Evolutionary conservation across 2,888 invertebrate genomes (phyloP).

Genomic region (Eucera pruinosa): DNA sequence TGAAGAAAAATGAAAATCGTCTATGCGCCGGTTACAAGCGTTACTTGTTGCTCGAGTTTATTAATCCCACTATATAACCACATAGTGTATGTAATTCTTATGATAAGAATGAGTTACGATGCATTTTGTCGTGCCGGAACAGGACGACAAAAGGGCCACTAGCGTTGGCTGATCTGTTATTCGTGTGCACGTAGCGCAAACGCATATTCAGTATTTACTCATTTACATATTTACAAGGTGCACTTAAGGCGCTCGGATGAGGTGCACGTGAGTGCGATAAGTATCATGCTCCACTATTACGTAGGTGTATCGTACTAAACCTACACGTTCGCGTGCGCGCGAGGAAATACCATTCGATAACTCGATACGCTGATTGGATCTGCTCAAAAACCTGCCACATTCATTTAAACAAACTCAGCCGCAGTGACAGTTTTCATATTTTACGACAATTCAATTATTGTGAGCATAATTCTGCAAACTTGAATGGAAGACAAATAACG

Average conservation of each 20-base stretch:
- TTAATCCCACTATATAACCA: constrained; percentile 8
- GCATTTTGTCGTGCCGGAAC: constrained; percentile 48
- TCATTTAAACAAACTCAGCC: not conserved
- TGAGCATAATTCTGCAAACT: not conserved
- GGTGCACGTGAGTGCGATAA: constrained; percentile 54
- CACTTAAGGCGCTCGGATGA: constrained; percentile 43
- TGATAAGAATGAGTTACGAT: constrained; percentile 53
- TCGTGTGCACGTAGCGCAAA: constrained; percentile 23
- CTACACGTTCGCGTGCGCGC: constrained; percentile 16
- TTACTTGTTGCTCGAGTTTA: constrained; percentile 23
- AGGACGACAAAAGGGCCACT: constrained; percentile 46
- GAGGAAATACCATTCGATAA: constrained; percentile 24
- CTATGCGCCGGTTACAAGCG: constrained; percentile 1
- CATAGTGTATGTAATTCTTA: constrained; percentile 14
- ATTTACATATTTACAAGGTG: constrained; percentile 59
- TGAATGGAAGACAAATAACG: not conserved
- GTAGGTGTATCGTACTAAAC: constrained; percentile 41
- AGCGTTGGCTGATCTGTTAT: constrained; percentile 42
- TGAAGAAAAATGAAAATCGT: not conserved
- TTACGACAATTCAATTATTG: not conserved
- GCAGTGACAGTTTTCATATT: constrained; percentile 9
- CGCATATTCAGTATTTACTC: constrained; percentile 43
- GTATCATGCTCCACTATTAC: constrained; percentile 49
- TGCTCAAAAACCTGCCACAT: constrained; percentile 3
- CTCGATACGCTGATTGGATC: constrained; percentile 30